phyloP scores from a whole-genome alignment of 2,113 vertebrate species.

The Tinamus guttatus region DNA sequence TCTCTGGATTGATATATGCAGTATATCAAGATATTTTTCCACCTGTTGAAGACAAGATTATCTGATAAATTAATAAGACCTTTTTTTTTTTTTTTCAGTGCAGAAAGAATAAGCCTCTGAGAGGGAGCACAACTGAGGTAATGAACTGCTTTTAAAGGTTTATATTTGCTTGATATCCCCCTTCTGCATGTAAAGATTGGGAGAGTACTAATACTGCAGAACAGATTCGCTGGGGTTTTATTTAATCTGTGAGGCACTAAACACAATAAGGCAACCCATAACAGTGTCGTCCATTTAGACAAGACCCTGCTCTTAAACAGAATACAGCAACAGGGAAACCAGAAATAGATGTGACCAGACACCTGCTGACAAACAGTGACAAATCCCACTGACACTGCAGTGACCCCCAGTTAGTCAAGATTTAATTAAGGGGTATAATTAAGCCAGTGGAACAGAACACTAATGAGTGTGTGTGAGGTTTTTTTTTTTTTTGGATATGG shows the following conservation, averaged over 20 bases:
- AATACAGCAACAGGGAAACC: conserved; percentile 84
- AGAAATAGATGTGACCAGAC: conserved; percentile 89
- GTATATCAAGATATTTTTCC: not conserved
- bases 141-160: conserved; percentile 3
- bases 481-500: conserved; percentile 74
- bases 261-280: not conserved
- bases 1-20: conserved; percentile 17
- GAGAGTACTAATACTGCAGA: not conserved
- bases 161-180: not conserved
- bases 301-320: conserved; percentile 73
- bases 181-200: not conserved
- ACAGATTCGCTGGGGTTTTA: not conserved
- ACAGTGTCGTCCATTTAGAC: conserved; percentile 5
- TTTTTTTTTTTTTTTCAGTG: not conserved
- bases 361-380: conserved; percentile 91
- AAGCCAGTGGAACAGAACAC: conserved; percentile 83
- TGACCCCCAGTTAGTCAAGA: conserved; percentile 85
- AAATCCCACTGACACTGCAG: conserved; percentile 84
- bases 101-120: conserved; percentile 6
- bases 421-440: conserved; percentile 92
- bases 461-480: conserved; percentile 77
- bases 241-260: not conserved
- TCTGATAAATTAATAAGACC: conserved; percentile 31
- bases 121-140: not conserved
- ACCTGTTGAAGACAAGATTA: conserved; percentile 50